phyloP scores from a whole-genome alignment of 2,113 vertebrate species.

The Pundamilia nyererei region DNA sequence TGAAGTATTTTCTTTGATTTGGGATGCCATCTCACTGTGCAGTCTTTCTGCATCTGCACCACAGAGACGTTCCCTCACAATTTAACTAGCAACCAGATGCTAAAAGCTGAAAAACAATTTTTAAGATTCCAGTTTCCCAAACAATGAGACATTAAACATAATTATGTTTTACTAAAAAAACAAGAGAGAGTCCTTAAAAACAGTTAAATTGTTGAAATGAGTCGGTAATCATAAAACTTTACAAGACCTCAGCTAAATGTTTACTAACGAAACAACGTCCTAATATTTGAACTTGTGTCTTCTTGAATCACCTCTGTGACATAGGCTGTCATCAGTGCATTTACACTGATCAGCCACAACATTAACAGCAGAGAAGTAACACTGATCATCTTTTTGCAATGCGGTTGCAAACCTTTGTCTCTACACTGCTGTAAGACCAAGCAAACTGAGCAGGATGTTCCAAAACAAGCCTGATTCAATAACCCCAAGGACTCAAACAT shows the following conservation, averaged over 20 bases:
- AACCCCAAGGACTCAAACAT: neutral
- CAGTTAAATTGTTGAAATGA: neutral
- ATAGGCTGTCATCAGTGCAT: neutral
- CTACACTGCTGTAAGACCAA: neutral
- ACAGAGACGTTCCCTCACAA: neutral
- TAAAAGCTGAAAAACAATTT: neutral
- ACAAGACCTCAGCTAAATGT: neutral
- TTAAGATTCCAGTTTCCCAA: neutral
- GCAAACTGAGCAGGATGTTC: neutral
- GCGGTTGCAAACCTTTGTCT: neutral
- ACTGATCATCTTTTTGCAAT: neutral
- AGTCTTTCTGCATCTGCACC: neutral
- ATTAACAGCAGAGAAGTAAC: neutral
- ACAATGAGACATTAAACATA: neutral
- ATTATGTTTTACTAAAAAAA: neutral
- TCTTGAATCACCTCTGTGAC: neutral
- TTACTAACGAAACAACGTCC: neutral
- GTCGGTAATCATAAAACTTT: neutral
- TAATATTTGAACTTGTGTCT: neutral
- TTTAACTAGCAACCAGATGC: neutral
- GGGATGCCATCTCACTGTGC: neutral
- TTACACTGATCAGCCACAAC: neutral
- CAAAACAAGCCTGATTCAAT: neutral
- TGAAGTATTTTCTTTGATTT: neutral
- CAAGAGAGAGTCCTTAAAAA: neutral